Evolutionary conservation across 2,888 invertebrate genomes (phyloP).

Genomic region (Napeogenes inachia): DNA sequence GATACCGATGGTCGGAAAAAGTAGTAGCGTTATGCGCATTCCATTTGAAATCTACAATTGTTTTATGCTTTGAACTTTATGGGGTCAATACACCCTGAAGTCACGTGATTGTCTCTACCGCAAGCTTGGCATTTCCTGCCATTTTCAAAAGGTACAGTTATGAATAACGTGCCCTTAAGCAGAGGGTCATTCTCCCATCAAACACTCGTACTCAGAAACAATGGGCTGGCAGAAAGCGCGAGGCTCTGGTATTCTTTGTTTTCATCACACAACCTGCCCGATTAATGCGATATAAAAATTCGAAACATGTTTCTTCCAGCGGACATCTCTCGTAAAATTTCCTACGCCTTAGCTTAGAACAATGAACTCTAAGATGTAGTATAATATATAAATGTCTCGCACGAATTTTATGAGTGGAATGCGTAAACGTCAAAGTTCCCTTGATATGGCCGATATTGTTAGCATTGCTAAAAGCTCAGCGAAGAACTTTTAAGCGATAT

Average conservation of each 20-base stretch:
- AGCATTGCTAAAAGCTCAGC: conserved; percentile 10
- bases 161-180: conserved; percentile 55
- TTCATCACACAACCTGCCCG: conserved; percentile 42
- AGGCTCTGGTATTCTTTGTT: conserved; percentile 64
- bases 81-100: conserved; percentile 46
- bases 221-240: conserved; percentile 62
- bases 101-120: conserved; percentile 39
- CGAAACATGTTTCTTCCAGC: conserved; percentile 53
- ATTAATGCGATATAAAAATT: conserved; percentile 71
- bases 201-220: conserved; percentile 53
- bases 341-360: conserved; percentile 53
- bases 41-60: conserved; percentile 34
- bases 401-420: conserved; percentile 21
- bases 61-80: conserved; percentile 29
- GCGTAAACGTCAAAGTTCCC: conserved; percentile 22
- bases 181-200: conserved; percentile 68
- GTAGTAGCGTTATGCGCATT: conserved; percentile 29
- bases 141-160: conserved; percentile 57
- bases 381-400: conserved; percentile 19
- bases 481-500: conserved; percentile 22
- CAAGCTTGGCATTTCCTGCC: conserved; percentile 52
- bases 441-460: conserved; percentile 24
- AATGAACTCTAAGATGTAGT: conserved; percentile 54
- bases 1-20: conserved; percentile 44
- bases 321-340: conserved; percentile 68